Percentiles rank a stretch among this genome's conserved stretches.
Evolutionary conservation across 2,888 invertebrate species (phyloP).

Genomic region (Ctena decussata): DNA sequence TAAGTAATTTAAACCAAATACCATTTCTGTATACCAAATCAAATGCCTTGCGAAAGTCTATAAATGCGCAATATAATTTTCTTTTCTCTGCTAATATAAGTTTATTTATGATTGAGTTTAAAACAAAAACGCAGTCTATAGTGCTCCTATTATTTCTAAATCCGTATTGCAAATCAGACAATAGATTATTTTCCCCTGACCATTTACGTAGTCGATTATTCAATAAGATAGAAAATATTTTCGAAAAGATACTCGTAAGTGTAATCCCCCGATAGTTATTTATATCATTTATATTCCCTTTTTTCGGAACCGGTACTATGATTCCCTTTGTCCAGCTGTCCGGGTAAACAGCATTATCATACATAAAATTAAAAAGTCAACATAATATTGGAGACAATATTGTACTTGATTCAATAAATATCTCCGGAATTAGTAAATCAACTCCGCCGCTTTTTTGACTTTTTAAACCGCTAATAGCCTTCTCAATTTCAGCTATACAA

Average conservation of each 20-base stretch:
- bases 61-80: slow-evolving; percentile 15
- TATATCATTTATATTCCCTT: neutral
- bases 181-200: neutral
- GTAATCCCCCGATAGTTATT: slow-evolving; percentile 19
- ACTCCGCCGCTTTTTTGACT: neutral
- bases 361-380: slow-evolving; percentile 3
- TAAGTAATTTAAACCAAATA: slow-evolving; percentile 13
- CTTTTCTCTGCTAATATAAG: neutral
- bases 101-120: neutral
- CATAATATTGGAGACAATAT: neutral
- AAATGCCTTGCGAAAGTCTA: slow-evolving; percentile 26
- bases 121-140: slow-evolving; percentile 10
- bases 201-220: neutral
- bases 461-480: neutral
- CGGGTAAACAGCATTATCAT: slow-evolving; percentile 4
- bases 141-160: slow-evolving; percentile 11
- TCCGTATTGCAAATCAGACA: slow-evolving; percentile 6
- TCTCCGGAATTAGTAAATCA: neutral
- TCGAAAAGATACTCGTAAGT: neutral
- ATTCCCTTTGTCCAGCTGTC: neutral
- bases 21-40: slow-evolving; percentile 18
- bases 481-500: neutral
- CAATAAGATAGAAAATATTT: slow-evolving; percentile 3
- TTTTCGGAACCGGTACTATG: slow-evolving; percentile 4
- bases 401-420: neutral